These are phyloP conservation scores for Glaucidium brasilianum DNA, from an alignment of 2,113 vertebrate species.

Conservation along the genomic window DNA sequence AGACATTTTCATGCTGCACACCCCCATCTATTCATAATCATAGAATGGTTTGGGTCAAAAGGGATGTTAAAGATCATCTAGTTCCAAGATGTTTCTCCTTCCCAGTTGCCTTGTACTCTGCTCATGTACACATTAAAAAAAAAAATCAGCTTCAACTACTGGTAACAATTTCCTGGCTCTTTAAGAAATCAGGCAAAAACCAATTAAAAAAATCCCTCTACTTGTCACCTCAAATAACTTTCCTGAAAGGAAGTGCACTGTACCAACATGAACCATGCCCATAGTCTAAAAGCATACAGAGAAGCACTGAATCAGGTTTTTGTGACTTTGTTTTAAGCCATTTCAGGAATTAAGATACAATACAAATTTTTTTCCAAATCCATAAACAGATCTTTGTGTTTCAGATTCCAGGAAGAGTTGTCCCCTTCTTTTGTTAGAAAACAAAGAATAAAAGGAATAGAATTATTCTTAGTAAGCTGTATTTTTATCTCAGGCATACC, in stretches of 20 bases:
- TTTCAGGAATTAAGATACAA: slow-evolving; percentile 13
- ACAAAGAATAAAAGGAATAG: slow-evolving; percentile 35
- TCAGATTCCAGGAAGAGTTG: background rate
- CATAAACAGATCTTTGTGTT: slow-evolving; percentile 52
- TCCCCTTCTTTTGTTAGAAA: slow-evolving; percentile 6
- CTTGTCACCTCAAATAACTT: background rate
- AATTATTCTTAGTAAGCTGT: background rate
- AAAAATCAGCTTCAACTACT: background rate
- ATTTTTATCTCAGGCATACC: slow-evolving; percentile 1
- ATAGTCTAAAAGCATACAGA: background rate
- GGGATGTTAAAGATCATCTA: no score
- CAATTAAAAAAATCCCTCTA: background rate
- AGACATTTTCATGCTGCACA: background rate
- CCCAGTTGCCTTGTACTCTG: background rate
- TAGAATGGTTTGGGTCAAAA: no score
- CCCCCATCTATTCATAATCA: background rate
- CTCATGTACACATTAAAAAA: background rate
- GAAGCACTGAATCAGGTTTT: background rate
- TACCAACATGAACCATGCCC: background rate
- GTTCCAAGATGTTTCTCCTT: background rate
- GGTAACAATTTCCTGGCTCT: background rate
- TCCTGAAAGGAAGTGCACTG: background rate
- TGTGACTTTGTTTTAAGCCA: slow-evolving; percentile 15
- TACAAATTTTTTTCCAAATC: slow-evolving; percentile 40
- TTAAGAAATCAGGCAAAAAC: background rate